These are phyloP conservation scores for Castor canadensis DNA, from an alignment of 2,113 vertebrate species.

Conservation along the genomic window DNA sequence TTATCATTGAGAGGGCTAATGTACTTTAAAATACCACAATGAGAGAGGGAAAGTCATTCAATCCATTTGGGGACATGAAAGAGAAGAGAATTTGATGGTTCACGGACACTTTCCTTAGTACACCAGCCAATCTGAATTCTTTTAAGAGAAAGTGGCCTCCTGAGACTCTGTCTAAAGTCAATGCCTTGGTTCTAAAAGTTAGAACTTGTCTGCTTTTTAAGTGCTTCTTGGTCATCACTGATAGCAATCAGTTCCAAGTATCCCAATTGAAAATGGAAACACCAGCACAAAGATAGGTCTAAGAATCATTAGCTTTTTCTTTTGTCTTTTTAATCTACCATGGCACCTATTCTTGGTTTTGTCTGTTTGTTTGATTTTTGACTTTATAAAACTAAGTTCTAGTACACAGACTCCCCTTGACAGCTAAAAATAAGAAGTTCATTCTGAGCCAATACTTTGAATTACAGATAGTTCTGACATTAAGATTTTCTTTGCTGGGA, in stretches of 20 bases:
- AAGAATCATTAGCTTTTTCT: not conserved
- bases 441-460: not conserved
- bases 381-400: not conserved
- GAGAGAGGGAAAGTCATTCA: not conserved
- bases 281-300: not conserved
- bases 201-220: not conserved
- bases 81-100: not conserved
- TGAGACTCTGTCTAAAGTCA: not conserved
- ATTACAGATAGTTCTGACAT: not conserved
- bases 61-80: not conserved
- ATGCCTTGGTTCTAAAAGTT: slow-evolving; percentile 16
- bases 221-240: not conserved
- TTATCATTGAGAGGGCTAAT: not conserved
- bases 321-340: not conserved
- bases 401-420: not conserved
- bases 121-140: not conserved
- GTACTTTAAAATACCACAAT: not conserved
- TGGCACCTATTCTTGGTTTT: not conserved
- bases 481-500: not conserved
- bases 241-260: not conserved
- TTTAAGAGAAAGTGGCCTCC: not conserved
- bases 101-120: not conserved
- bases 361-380: no score
- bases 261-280: not conserved
- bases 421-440: not conserved